phyloP scores from a whole-genome alignment of 2,113 vertebrate genomes.

The Syngnathoides biaculeatus region DNA sequence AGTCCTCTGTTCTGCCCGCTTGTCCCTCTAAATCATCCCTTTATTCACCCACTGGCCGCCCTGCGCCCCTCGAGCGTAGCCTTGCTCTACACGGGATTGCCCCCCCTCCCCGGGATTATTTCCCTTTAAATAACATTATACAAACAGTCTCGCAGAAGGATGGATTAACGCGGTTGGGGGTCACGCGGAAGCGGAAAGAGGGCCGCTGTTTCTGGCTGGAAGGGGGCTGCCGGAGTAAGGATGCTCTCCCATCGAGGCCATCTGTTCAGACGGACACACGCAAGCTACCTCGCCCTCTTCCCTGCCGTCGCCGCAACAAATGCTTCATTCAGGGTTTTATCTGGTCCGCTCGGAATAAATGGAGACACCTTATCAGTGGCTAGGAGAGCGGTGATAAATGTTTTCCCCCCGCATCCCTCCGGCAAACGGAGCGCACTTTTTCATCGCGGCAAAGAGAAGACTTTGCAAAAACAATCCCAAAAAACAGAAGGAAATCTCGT shows the following conservation, averaged over 20 bases:
- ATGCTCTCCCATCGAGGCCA: slow-evolving; percentile 54
- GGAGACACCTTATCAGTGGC: slow-evolving; percentile 68
- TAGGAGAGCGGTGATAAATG: slow-evolving; percentile 64
- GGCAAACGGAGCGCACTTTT: slow-evolving; percentile 53
- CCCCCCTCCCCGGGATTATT: slow-evolving; percentile 54
- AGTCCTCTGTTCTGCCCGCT: slow-evolving; percentile 63
- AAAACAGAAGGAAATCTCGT: slow-evolving; percentile 31
- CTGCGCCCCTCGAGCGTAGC: slow-evolving; percentile 14
- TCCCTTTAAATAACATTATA: slow-evolving; percentile 65
- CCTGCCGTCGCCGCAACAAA: slow-evolving; percentile 32
- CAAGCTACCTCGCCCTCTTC: slow-evolving; percentile 35
- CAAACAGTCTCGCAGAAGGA: slow-evolving; percentile 51
- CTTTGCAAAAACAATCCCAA: slow-evolving; percentile 40
- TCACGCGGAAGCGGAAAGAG: slow-evolving; percentile 41
- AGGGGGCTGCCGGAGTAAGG: slow-evolving; percentile 38
- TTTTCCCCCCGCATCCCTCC: slow-evolving; percentile 48
- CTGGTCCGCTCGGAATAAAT: slow-evolving; percentile 66
- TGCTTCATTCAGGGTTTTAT: slow-evolving; percentile 66
- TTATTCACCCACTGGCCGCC: slow-evolving; percentile 27
- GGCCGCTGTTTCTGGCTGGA: slow-evolving; percentile 30
- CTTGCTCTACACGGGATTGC: slow-evolving; percentile 47
- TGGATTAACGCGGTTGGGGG: slow-evolving; percentile 54
- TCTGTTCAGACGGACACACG: slow-evolving; percentile 61
- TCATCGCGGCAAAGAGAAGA: slow-evolving; percentile 42
- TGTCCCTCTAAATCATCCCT: slow-evolving; percentile 56